These are phyloP conservation scores for Empis livida DNA, from an alignment of 2,888 invertebrate species.

Conservation along the genomic window DNA sequence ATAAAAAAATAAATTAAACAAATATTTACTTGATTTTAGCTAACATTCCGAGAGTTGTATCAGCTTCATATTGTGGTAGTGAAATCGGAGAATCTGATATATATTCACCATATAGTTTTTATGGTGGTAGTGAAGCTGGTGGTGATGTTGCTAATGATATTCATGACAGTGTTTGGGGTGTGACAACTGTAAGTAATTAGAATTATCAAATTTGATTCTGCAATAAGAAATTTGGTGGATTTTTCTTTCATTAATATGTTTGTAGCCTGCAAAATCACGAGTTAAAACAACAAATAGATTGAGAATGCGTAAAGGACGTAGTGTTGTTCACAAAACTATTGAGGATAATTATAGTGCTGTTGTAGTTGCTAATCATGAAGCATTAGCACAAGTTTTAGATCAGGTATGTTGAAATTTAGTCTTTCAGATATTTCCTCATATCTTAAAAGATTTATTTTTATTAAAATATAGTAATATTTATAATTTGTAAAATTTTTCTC, in stretches of 20 bases:
- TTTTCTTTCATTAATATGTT: too few species aligned
- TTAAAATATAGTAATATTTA: too few species aligned
- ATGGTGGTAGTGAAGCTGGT: slow-evolving; percentile 43
- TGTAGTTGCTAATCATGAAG: slow-evolving; percentile 80
- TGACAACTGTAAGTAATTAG: slow-evolving; percentile 24
- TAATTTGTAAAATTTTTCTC: slow-evolving; percentile 8
- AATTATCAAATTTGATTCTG: background rate
- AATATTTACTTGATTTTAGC: slow-evolving; percentile 15
- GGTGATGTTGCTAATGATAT: slow-evolving; percentile 34
- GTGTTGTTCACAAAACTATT: slow-evolving; percentile 70
- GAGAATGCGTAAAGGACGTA: slow-evolving; percentile 64
- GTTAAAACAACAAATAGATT: slow-evolving; percentile 46
- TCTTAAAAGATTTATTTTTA: too few species aligned
- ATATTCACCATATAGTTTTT: slow-evolving; percentile 70
- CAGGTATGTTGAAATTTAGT: too few species aligned
- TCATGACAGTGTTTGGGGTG: slow-evolving; percentile 35
- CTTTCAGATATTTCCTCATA: too few species aligned
- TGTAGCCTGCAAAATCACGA: slow-evolving; percentile 26
- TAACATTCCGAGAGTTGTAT: slow-evolving; percentile 45
- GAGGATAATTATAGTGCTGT: slow-evolving; percentile 87
- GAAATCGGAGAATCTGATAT: slow-evolving; percentile 72
- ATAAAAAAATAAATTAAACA: background rate
- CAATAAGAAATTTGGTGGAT: too few species aligned
- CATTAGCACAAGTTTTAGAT: slow-evolving; percentile 75
- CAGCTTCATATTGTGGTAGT: slow-evolving; percentile 70